phyloP scores from a whole-genome alignment of 2,888 invertebrate species.

The Ennomos fuscantarius region DNA sequence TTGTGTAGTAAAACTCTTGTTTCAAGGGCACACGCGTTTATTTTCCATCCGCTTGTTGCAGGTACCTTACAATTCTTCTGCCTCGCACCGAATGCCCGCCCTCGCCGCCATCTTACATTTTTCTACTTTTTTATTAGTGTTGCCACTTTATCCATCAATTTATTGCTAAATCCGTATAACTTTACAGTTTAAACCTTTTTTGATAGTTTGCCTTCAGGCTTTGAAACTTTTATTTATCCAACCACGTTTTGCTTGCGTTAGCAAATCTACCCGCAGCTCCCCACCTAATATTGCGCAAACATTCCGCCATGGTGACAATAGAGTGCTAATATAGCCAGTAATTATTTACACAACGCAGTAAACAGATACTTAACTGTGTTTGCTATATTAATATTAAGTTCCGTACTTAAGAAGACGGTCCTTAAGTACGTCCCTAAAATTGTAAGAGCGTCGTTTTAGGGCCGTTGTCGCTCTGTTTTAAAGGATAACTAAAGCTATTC shows the following conservation, averaged over 20 bases:
- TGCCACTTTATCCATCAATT: too few relatives aligned
- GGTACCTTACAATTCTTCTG: too few relatives aligned
- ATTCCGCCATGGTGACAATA: slow-evolving; percentile 25
- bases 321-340: slow-evolving; percentile 30
- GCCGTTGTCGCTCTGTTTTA: background rate
- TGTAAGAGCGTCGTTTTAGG: slow-evolving; percentile 4
- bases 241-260: background rate
- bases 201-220: background rate
- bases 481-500: background rate
- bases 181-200: too few relatives aligned
- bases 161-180: too few relatives aligned
- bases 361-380: slow-evolving; percentile 28
- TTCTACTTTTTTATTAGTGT: too few relatives aligned
- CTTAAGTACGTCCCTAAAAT: slow-evolving; percentile 4
- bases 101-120: too few relatives aligned
- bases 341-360: slow-evolving; percentile 28
- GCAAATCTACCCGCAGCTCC: slow-evolving; percentile 5
- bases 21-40: too few relatives aligned
- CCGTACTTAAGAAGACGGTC: slow-evolving; percentile 13
- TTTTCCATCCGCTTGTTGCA: too few relatives aligned
- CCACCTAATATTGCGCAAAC: slow-evolving; percentile 13
- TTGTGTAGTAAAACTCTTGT: too few relatives aligned
- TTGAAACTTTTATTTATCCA: background rate
- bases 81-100: too few relatives aligned
- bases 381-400: slow-evolving; percentile 27